Base-by-base conservation (phyloP, 2,113 vertebrate genomes). In the Natator depressus region DNA sequence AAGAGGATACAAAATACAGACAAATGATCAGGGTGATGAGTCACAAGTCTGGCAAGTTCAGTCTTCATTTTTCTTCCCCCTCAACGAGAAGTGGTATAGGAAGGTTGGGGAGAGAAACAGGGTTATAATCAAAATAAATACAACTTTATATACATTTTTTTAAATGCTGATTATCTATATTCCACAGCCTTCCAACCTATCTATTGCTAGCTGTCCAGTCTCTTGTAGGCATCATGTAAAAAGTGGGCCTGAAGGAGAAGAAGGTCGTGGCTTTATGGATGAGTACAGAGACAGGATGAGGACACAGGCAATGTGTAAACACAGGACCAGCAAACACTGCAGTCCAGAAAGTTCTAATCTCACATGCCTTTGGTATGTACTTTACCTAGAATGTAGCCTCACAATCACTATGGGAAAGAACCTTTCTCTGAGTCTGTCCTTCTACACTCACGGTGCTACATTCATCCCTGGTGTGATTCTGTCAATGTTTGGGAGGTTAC, bases 361-460 rank as follows among this genome's bases (percentile, higher is more conserved):
- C 82, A 12, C 53, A 84, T 83, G 54, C 12, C 82, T 82, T 84
- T 93, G 51, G 20, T 6, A 16, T n/a, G 2, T 59, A 24, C 13
- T 47, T 47, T 29, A 80, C 25, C 2, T 5, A 69, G 35, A 1
- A 0, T 16, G 17, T 7, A 3, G 54, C 29, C 59, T 89, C 55
- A 54, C 9, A 79, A 20, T 46, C 82, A 38, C 22, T 50, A 9
- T 29, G 27, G 8, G 4, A 79, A 81, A 69, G 1, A 91, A 87
- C 19, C 5, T 4, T 57, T 75, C 11, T 20, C 24, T 54, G 31
- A 17, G 4, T 78, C 53, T 35, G 13, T 53, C 89, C 49, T 80
- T 1, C 35, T 47, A 2, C 49, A 78, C 2, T 0, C 0, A n/a
- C 10, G 20, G 10, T 29, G 5, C 42, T 6, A n/a, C 11, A 1